Conservation (phyloP, 2,888 invertebrate species). For the Chrysomela aeneicollis region DNA sequence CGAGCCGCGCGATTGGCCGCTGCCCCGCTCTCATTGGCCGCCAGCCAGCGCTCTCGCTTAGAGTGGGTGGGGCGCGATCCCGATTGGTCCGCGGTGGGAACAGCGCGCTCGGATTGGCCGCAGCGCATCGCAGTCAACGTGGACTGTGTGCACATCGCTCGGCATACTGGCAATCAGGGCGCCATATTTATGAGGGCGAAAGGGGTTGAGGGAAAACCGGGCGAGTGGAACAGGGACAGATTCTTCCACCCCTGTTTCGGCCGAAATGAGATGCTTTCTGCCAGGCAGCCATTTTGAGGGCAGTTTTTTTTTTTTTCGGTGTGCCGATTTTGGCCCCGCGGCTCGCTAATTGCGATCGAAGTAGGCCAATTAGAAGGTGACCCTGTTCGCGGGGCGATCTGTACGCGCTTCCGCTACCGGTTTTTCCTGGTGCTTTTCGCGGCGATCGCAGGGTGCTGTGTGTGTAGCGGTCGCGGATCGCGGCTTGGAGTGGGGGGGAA, state of each 20-base stretch:
- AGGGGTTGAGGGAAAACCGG: conserved; percentile 63
- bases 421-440: conserved; percentile 61
- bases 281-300: conserved; percentile 78
- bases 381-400: conserved; percentile 43
- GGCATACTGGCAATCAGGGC: conserved; percentile 65
- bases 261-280: conserved; percentile 65
- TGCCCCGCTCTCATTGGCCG: conserved; percentile 43
- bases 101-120: conserved; percentile 30
- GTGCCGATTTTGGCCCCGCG: conserved; percentile 51
- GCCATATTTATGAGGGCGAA: conserved; percentile 65
- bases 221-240: conserved; percentile 63
- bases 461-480: conserved; percentile 59
- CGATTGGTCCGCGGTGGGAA: too few species aligned
- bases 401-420: conserved; percentile 45
- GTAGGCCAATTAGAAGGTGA: conserved; percentile 56
- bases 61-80: conserved; percentile 51
- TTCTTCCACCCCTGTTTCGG: conserved; percentile 62
- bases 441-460: conserved; percentile 55
- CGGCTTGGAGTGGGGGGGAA: conserved; percentile 44
- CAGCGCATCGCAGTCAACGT: neutral
- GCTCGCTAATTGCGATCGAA: conserved; percentile 57
- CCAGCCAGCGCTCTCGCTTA: conserved; percentile 56
- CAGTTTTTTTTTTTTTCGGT: conserved; percentile 66
- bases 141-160: conserved; percentile 51
- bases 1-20: conserved; percentile 52